A percentile compares a stretch with the other conserved stretches of the same genome.
These are phyloP conservation scores for Microcebus lehilahytsara DNA, from an alignment of 2,113 vertebrate genomes.

Conservation along the genomic window DNA sequence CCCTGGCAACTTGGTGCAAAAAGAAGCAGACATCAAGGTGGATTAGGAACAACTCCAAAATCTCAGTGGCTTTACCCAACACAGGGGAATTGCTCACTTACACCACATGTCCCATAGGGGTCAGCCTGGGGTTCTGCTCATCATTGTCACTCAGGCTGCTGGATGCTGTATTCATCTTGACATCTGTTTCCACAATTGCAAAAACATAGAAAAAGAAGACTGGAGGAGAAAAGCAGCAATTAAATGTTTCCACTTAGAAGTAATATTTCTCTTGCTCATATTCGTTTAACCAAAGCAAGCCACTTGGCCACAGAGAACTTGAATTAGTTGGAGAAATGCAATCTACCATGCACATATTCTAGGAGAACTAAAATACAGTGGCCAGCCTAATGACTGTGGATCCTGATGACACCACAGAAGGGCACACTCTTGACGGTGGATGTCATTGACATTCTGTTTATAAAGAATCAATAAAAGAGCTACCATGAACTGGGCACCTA, in stretches of 20 bases:
- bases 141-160: background rate
- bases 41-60: background rate
- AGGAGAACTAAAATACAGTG: background rate
- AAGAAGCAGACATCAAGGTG: background rate
- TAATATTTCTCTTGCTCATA: background rate
- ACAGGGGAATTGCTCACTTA: background rate
- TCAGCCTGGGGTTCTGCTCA: background rate
- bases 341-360: background rate
- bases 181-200: background rate
- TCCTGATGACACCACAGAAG: background rate
- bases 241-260: background rate
- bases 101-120: rapidly evolving
- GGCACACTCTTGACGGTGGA: background rate
- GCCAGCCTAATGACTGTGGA: background rate
- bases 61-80: background rate
- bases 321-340: background rate
- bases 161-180: background rate
- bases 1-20: background rate
- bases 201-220: background rate
- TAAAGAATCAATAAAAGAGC: background rate
- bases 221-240: background rate
- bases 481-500: background rate
- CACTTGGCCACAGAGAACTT: background rate
- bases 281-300: background rate
- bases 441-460: background rate